Base-by-base conservation (phyloP, 1,140 invertebrate species). In the Drosophila nebulosa region DNA sequence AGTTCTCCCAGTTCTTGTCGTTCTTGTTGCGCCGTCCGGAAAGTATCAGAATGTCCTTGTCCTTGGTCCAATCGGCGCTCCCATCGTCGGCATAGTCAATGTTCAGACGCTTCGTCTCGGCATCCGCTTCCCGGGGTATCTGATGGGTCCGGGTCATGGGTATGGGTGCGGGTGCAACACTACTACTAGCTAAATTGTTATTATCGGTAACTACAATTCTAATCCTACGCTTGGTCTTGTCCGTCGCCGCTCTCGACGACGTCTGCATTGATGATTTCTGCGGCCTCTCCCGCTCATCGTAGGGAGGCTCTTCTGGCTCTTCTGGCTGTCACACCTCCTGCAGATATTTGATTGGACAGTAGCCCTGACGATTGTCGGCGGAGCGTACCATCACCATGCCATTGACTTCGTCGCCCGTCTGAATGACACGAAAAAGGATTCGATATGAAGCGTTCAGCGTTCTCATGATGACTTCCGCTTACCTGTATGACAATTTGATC, bases 371-470 rank as follows among this genome's bases (percentile, higher is more conserved):
- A 93, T 97, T 94, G 92, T 97, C 94, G 59, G 97, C 95, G 64
- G 96, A 96, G n/a, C 97, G 94, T 46, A 99, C 97, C 94, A 97
- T 97, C 50, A 98, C 96, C 93, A 97, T 97, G 7, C 97, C 97
- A 80, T 98, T 96, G 0, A 97, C 93, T 83, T 98, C 97, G 72
- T 98, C 97, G 2, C 97, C 96, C 1, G 97, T 95, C 91, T 91
- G 39, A 12, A 22, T 12, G 22, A 55, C 4, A 3, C 5, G 42
- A 14, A 3, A 51, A 14, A 3, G 2, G 9, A 46, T 22, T 18
- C 14, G 26, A 22, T n/a, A 4, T 61, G 6, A 18, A n/a, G n/a
- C n/a, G n/a, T n/a, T n/a, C n/a, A n/a, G n/a, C n/a, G n/a, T n/a
- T n/a, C n/a, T n/a, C 16, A n/a, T 18, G 9, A 24, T 36, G 27